These are phyloP conservation scores for Esperia sulphurella DNA, from an alignment of 2,888 invertebrate species.

Conservation along the genomic window DNA sequence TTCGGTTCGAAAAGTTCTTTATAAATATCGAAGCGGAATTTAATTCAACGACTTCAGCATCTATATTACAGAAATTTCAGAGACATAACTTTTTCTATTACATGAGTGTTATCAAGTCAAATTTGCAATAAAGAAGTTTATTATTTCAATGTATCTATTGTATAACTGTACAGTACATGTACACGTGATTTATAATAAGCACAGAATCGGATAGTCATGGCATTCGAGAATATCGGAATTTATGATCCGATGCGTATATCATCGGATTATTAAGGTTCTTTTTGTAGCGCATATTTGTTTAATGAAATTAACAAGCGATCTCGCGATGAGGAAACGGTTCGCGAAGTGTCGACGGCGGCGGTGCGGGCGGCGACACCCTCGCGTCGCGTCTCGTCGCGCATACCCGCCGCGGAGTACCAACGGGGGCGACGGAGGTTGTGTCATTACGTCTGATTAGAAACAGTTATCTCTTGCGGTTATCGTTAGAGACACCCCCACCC, in stretches of 20 bases:
- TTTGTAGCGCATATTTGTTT: slow-evolving; percentile 28
- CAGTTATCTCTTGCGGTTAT: slow-evolving; percentile 73
- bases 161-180: too few species aligned
- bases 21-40: slow-evolving; percentile 44
- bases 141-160: not conserved
- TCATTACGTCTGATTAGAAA: slow-evolving; percentile 73
- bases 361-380: not conserved
- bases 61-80: slow-evolving; percentile 5
- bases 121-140: not conserved
- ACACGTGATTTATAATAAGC: too few species aligned
- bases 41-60: slow-evolving; percentile 22
- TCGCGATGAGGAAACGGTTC: slow-evolving; percentile 20
- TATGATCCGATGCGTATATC: slow-evolving; percentile 17
- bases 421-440: slow-evolving; percentile 32
- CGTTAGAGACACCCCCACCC: slow-evolving; percentile 62
- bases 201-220: too few species aligned
- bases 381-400: slow-evolving; percentile 10
- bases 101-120: not conserved
- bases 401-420: slow-evolving; percentile 13
- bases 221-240: too few species aligned
- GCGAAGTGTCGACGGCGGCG: not conserved
- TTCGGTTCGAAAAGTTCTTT: slow-evolving; percentile 49
- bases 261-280: slow-evolving; percentile 15
- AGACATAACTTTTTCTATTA: not conserved
- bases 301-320: slow-evolving; percentile 47